Conservation (phyloP, 2,113 vertebrate genomes). For the Hippocampus comes region DNA sequence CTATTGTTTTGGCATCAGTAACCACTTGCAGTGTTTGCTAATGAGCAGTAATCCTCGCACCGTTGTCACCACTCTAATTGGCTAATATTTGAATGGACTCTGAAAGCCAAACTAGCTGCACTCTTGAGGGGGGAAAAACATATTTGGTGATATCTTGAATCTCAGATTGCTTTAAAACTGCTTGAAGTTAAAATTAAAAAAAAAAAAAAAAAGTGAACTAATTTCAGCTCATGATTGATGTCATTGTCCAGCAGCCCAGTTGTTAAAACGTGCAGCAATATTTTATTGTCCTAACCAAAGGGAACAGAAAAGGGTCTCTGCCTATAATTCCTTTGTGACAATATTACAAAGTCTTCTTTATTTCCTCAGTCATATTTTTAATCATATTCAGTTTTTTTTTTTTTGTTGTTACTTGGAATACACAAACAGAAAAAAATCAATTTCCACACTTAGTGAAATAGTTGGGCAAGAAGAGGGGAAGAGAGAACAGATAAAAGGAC, state of each 20-base stretch:
- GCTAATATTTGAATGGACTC: slow-evolving; percentile 41
- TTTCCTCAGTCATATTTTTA: background rate
- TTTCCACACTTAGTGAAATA: background rate
- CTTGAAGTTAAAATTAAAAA: slow-evolving; percentile 20
- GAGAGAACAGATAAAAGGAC: too few relatives aligned
- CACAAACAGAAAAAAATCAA: background rate
- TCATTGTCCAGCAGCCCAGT: slow-evolving; percentile 30
- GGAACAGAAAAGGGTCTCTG: slow-evolving; percentile 20
- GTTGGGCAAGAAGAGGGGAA: background rate
- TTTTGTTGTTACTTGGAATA: background rate
- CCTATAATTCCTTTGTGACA: slow-evolving; percentile 22
- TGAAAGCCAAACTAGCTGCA: slow-evolving; percentile 26
- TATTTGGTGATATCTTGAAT: slow-evolving; percentile 34
- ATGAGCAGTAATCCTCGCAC: slow-evolving; percentile 45
- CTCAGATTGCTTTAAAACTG: slow-evolving; percentile 21
- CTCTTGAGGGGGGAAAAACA: slow-evolving; percentile 13
- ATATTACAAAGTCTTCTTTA: background rate
- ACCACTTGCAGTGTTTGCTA: slow-evolving; percentile 45
- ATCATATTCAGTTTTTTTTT: background rate
- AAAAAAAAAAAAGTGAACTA: slow-evolving; percentile 17
- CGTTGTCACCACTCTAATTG: slow-evolving; percentile 39
- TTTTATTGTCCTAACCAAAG: slow-evolving; percentile 36
- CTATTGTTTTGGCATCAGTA: slow-evolving; percentile 46
- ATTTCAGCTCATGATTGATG: slow-evolving; percentile 31
- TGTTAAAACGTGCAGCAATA: slow-evolving; percentile 5